These are phyloP conservation scores for Fundulus diaphanus DNA, from an alignment of 2,797 vertebrate species.

Conservation along the genomic window DNA sequence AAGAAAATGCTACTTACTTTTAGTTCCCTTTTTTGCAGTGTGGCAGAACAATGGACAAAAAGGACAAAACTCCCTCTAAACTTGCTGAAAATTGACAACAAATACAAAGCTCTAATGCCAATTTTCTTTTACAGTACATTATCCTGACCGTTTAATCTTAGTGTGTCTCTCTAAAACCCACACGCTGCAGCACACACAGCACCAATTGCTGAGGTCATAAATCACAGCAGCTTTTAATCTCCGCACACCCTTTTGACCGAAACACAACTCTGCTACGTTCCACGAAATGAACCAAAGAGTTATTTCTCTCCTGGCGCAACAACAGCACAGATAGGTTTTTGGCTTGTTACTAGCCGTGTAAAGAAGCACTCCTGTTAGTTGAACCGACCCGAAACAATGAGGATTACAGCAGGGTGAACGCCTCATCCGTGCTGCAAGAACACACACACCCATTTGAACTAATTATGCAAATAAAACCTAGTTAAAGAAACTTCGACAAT, in stretches of 20 bases:
- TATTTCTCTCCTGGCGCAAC: slow-evolving; percentile 43
- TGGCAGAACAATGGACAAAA: background rate
- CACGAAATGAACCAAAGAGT: slow-evolving; percentile 42
- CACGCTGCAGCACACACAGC: slow-evolving; percentile 22
- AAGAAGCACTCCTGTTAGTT: slow-evolving; percentile 1
- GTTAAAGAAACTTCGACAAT: slow-evolving; percentile 40
- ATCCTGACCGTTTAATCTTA: slow-evolving; percentile 36
- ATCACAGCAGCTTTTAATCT: slow-evolving; percentile 66
- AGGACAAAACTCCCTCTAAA: slow-evolving; percentile 5
- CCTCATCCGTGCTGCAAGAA: slow-evolving; percentile 5
- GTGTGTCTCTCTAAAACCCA: slow-evolving; percentile 17
- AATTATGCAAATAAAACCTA: slow-evolving; percentile 50
- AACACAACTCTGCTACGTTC: slow-evolving; percentile 31
- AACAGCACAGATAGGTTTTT: slow-evolving; percentile 2
- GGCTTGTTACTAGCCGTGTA: slow-evolving; percentile 10
- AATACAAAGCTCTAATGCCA: background rate
- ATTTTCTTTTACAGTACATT: background rate
- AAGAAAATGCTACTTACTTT: too few species aligned
- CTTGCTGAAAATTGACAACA: slow-evolving; percentile 3
- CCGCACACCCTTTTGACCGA: slow-evolving; percentile 8
- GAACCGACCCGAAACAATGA: slow-evolving; percentile 16
- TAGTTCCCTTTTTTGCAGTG: too few species aligned
- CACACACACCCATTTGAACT: slow-evolving; percentile 27
- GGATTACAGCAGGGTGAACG: background rate
- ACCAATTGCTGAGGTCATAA: slow-evolving; percentile 55